Conservation (phyloP, 2,113 vertebrate species). For the Prochilodus magdalenae region DNA sequence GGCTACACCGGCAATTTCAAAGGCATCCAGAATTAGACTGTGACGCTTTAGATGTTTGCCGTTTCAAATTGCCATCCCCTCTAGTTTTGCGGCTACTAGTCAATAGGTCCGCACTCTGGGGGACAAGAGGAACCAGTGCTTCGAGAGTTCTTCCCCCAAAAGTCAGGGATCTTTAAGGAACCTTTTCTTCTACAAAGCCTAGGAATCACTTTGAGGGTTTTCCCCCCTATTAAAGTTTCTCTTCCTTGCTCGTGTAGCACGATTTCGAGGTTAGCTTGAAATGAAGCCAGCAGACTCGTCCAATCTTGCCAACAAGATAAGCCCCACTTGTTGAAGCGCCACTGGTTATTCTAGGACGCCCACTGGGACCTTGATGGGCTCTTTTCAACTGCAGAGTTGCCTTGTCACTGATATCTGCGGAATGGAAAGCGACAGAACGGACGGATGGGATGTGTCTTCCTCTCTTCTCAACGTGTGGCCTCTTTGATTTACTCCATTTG, state of each 20-base stretch:
- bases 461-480: not conserved
- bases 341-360: not conserved
- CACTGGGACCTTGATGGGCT: slow-evolving; percentile 5
- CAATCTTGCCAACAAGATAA: slow-evolving; percentile 11
- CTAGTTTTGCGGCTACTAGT: not conserved
- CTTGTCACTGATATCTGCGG: slow-evolving; percentile 3
- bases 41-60: slow-evolving; percentile 5
- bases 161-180: not conserved
- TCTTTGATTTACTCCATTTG: not conserved
- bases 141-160: not conserved
- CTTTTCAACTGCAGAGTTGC: not conserved
- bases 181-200: not conserved
- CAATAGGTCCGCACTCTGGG: not conserved
- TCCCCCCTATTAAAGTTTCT: not conserved
- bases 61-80: not conserved
- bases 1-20: not conserved
- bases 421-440: slow-evolving; percentile 17
- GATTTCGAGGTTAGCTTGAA: not conserved
- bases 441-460: not conserved
- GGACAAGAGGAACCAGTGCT: slow-evolving; percentile 2
- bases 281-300: not conserved
- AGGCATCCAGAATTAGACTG: slow-evolving; percentile 12
- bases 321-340: not conserved
- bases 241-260: not conserved
- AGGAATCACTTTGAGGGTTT: not conserved